Evolutionary conservation across 2,797 vertebrate species (phyloP), one percentile per base, ranked within the genome.

Genomic region (Thalassophryne amazonica): DNA sequence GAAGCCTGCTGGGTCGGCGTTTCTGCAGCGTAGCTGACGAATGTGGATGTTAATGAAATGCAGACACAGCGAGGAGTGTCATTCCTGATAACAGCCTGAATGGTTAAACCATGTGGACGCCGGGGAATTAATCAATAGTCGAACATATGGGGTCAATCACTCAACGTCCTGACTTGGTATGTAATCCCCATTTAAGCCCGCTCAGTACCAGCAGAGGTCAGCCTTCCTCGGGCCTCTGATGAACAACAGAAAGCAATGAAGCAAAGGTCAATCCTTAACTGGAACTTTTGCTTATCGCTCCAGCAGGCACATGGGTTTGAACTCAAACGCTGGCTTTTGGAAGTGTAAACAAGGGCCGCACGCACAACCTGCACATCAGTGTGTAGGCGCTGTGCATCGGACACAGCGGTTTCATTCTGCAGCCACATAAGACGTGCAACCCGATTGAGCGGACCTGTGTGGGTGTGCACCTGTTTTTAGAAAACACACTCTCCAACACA

Each of bases 251-350:
- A 55, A 57, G 5, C 25, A 38, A 45, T 8, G 31, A 55, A 36
- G 24, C 56, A 76, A 76, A 84, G 59, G 71, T 66, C 62, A 73
- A 9, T 14, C 30, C 38, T 56, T 24, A 19, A 35, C 24, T 38
- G 28, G 29, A 40, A 48, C 38, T 50, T 36, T 57, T 40, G 60
- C 50, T 68, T 45, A 24, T 47, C 6, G 4, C 1, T 47, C 60
- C 47, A 56, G 7, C 31, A 61, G 32, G 66, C 45, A 69, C 57
- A 71, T 54, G 64, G 64, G 75, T 65, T 49, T 58, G 23, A 60
- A 53, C 51, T 48, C 8, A 49, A 69, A 29, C 15, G 58, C 79
- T 80, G 73, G 52, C 32, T n/a, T n/a, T n/a, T n/a, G n/a, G n/a
- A n/a, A n/a, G n/a, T n/a, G n/a, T n/a, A n/a, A n/a, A n/a, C n/a